A percentile compares a stretch with the other conserved stretches of the same genome.
phyloP scores from a whole-genome alignment of 2,797 vertebrate species.

The Masticophis lateralis region DNA sequence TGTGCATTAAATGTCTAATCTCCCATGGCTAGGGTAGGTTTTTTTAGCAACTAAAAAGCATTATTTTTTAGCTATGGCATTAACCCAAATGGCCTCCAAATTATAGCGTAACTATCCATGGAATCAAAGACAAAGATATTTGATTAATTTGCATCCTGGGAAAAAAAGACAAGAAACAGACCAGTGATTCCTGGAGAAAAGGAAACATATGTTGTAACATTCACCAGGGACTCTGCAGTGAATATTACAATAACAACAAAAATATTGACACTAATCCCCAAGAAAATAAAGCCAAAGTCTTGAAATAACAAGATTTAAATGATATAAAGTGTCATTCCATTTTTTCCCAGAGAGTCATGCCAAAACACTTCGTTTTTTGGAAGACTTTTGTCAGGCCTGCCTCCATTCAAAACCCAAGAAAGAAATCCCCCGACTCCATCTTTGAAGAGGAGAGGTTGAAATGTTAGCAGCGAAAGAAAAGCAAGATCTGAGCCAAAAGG shows the following conservation, averaged over 20 bases:
- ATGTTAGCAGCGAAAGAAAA: too few relatives aligned
- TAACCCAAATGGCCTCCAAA: background rate
- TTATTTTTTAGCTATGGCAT: background rate
- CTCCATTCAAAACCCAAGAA: too few relatives aligned
- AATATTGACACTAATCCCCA: constrained; percentile 8
- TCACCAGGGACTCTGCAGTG: background rate
- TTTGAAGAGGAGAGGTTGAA: too few relatives aligned
- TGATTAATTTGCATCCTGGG: background rate
- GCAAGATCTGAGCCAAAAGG: too few relatives aligned
- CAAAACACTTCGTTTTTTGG: background rate
- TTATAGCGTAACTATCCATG: background rate
- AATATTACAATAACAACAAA: background rate
- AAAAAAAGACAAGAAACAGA: background rate
- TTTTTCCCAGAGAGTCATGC: constrained; percentile 2
- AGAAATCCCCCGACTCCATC: too few relatives aligned
- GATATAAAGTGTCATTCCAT: background rate
- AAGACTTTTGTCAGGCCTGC: background rate
- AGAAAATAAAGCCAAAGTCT: constrained; percentile 11
- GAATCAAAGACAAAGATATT: background rate
- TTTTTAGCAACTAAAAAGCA: background rate
- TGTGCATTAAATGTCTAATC: background rate
- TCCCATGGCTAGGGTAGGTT: background rate
- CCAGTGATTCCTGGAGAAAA: background rate
- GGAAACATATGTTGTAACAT: background rate
- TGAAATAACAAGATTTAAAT: background rate